A percentile compares a stretch with the other conserved stretches of the same genome.
phyloP scores from a whole-genome alignment of 2,113 vertebrate species.

The Salvelinus namaycush region DNA sequence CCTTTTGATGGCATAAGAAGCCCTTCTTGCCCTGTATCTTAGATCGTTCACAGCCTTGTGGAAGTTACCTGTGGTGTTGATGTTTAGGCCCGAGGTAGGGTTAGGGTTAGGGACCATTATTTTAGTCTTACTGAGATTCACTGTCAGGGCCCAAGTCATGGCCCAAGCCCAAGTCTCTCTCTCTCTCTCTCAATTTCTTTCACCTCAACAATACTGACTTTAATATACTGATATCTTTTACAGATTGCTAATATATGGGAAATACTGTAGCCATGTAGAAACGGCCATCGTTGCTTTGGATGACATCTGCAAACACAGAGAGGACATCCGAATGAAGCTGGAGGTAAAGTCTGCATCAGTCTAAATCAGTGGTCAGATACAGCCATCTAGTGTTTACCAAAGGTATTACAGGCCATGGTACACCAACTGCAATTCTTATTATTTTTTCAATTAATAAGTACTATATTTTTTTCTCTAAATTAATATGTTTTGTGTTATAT shows the following conservation, averaged over 20 bases:
- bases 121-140: no score
- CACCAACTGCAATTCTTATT: not conserved
- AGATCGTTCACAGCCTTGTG: no score
- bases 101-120: no score
- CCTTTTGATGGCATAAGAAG: no score
- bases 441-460: no score
- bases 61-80: no score
- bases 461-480: not conserved
- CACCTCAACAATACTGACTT: not conserved
- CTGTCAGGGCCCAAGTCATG: no score
- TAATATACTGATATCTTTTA: not conserved
- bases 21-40: no score
- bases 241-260: conserved; percentile 94
- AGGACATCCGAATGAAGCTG: conserved; percentile 92
- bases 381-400: conserved; percentile 55
- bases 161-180: not conserved
- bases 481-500: not conserved
- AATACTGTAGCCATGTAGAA: conserved; percentile 97
- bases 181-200: no score
- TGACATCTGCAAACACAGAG: conserved; percentile 89
- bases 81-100: no score
- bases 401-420: conserved; percentile 27
- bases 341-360: conserved; percentile 76
- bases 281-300: conserved; percentile 87
- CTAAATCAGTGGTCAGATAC: conserved; percentile 13